Base-by-base conservation (phyloP, 2,797 vertebrate species). In the Sebastes reedi region DNA sequence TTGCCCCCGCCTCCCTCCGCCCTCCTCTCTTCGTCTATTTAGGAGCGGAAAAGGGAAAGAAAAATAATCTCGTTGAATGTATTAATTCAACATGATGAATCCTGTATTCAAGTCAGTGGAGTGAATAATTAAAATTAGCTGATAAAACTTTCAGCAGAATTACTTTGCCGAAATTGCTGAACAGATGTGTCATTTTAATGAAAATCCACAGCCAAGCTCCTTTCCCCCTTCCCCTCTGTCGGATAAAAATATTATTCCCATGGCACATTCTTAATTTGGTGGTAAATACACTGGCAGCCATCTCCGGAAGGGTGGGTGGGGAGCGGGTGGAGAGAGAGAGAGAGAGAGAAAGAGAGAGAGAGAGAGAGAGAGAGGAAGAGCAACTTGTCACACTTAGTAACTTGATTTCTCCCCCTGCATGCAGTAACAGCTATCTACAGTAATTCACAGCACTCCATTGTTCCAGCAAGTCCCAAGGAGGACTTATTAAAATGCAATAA, bases 51-150 rank as follows among this genome's bases (percentile, higher is more conserved):
- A 92, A 93, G 82, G 91, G 85, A 85, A 86, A 86, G 84, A 91
- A 91, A 92, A 92, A 92, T 97, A 96, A 97, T 96, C 96, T 95
- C 94, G 96, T 97, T 97, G 97, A 98, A 99, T 97, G 97, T 98
- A 98, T 99, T 99, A 98, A 99, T 99, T 99, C 98, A 97, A 98
- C 98, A 99, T 97, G 98, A 99, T 99, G 97, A 98, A 98, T 98
- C 97, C 97, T 98, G 97, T 99, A 99, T 99, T 98, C 97, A 99
- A 97, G 96, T 97, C 98, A 99, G 97, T 99, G 98, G 98, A 99
- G 98, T 99, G 98, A 99, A 99, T 99, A 99, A 99, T 99, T 99
- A 99, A 99, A 99, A 99, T 99, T 98, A 99, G 98, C 98, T 98
- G 98, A 99, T 99, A 99, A 99, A 99, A 99, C 98, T 99, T 99